Evolutionary conservation across 2,888 invertebrate genomes (phyloP), one percentile per base, ranked within the genome.

Genomic region (Tenthredo amoena): DNA sequence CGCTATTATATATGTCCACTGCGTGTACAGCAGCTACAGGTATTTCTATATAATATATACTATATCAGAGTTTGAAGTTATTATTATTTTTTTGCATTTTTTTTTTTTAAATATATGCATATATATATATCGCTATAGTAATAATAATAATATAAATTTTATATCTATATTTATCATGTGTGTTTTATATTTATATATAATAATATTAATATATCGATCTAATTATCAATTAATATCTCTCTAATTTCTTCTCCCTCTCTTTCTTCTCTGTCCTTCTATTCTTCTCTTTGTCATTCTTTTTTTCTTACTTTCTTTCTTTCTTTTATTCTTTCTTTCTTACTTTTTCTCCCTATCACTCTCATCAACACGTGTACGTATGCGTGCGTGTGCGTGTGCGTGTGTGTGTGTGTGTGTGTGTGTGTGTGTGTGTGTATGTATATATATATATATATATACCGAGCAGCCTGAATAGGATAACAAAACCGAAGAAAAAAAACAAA

Each of bases 81-180:
- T 34, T 34, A 34, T 34, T 34, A 34, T 34, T 34, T 34, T 34
- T 34, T 34, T 34, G 34, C 34, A 4, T 2, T 34, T 34, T 4
- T 34, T 34, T 34, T 34, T 26, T 26, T 37, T 7, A 43, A 1
- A 10, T 43, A 43, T 43, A 10, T 43, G 6, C 6, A 10, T 43
- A 43, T 85, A 55, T 86, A 50, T 84, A 85, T 86, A 85, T 87
- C 21, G 21, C 4, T 15, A 47, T 50, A 4, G 18, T 50, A 50
- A 50, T 50, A 50, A 50, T 50, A 15, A 50, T 50, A 50, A 50
- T 50, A 50, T 50, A 50, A 50, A 50, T 50, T 50, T 50, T 50
- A 50, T 50, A 50, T 50, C 50, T 18, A 50, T 50, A 18, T 50
- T 5, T n/a, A 50, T 50, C 50, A 50, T 50, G n/a, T n/a, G 50